Percentiles rank a stretch among this genome's conserved stretches.
phyloP scores from a whole-genome alignment of 1,140 invertebrate species.

The Trachymyrmex cornetzi region DNA sequence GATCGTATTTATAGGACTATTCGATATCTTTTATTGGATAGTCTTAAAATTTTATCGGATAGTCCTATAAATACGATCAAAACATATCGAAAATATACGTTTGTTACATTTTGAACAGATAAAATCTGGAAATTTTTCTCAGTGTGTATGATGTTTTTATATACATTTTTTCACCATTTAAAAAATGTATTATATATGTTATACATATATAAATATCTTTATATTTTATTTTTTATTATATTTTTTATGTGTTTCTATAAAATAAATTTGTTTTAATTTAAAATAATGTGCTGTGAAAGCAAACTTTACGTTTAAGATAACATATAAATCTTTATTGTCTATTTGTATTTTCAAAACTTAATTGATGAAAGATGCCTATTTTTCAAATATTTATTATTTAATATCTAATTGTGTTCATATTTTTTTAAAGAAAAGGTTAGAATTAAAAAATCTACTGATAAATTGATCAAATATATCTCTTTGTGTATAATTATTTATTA shows the following conservation, averaged over 20 bases:
- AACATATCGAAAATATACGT: too few species aligned
- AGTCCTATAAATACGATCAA: too few species aligned
- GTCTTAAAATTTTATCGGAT: too few species aligned
- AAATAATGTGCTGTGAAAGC: background rate
- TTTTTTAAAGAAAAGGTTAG: background rate
- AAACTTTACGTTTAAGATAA: background rate
- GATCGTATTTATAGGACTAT: too few species aligned
- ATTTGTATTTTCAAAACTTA: background rate
- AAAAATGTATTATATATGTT: background rate
- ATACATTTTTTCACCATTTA: background rate
- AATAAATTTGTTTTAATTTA: conserved; percentile 24
- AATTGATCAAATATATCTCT: background rate
- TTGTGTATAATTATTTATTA: conserved; percentile 3
- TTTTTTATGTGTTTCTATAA: background rate
- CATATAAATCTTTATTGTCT: background rate
- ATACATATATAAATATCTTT: background rate
- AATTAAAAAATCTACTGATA: background rate
- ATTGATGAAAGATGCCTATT: background rate
- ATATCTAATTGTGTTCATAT: background rate
- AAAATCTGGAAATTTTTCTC: too few species aligned
- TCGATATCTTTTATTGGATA: too few species aligned
- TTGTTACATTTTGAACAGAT: too few species aligned
- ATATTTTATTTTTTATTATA: background rate
- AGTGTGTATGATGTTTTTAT: too few species aligned
- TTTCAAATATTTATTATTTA: background rate